These are phyloP conservation scores for Drosophila putrida DNA, from an alignment of 2,888 invertebrate species.

Conservation along the genomic window DNA sequence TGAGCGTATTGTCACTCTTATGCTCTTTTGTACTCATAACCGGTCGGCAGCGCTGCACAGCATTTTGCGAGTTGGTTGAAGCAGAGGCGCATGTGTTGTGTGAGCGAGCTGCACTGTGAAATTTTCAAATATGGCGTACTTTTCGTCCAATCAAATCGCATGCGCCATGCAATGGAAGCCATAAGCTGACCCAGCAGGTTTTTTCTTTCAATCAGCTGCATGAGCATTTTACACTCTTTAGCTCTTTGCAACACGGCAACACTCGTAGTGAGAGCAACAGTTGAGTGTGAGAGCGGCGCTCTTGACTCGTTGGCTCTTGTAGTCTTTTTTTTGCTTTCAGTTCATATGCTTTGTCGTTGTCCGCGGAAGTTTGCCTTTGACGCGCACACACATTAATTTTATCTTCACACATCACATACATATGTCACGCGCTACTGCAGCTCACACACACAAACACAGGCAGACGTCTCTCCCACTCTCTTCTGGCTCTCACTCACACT, in stretches of 20 bases:
- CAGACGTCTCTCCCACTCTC: constrained; percentile 21
- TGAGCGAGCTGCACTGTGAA: constrained; percentile 69
- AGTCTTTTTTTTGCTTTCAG: constrained; percentile 6
- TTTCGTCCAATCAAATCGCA: constrained; percentile 85
- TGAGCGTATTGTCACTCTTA: constrained; percentile 24
- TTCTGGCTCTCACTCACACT: constrained; percentile 25
- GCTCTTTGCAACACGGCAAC: constrained; percentile 71
- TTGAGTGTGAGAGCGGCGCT: constrained; percentile 61
- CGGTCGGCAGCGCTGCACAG: constrained; percentile 59
- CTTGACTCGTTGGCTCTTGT: constrained; percentile 25
- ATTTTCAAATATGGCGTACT: constrained; percentile 85
- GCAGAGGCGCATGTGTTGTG: constrained; percentile 45
- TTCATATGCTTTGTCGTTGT: constrained; percentile 29
- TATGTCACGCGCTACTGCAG: constrained; percentile 70
- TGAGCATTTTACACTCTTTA: constrained; percentile 34
- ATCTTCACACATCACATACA: constrained; percentile 79
- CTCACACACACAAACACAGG: constrained; percentile 39
- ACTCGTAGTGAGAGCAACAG: constrained; percentile 72
- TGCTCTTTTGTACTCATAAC: constrained; percentile 60
- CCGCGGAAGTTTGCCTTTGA: constrained; percentile 70
- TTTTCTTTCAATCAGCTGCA: constrained; percentile 38
- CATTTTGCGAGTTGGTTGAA: constrained; percentile 41
- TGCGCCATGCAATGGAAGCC: constrained; percentile 83
- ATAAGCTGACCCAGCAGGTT: constrained; percentile 60
- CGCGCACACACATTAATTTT: constrained; percentile 78